Evolutionary conservation across 2,888 invertebrate species (phyloP), one percentile per base, ranked within the genome.

Genomic region (Ellobium chinense): DNA sequence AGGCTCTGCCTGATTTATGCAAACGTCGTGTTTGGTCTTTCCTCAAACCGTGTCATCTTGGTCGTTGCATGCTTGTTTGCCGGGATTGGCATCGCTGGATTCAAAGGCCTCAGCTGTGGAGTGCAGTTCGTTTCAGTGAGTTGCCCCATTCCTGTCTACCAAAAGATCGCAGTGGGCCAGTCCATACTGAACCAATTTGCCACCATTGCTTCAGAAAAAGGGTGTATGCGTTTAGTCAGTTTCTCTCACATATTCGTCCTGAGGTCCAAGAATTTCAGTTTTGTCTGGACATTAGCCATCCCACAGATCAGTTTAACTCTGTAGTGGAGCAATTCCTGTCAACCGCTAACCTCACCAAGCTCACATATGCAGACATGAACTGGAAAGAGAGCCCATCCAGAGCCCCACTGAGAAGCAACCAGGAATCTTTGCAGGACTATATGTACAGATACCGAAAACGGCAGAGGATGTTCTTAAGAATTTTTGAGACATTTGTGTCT

Each of bases 271-370:
- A 88, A 70, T 80, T 90, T 14, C 91, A 91, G 73, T 92, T 92
- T 83, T 91, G 92, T 31, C 91, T 92, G 80, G 92, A 93, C 83
- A 91, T 93, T 36, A 90, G 87, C 4, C 90, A 92, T 78, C 77
- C 85, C 21, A 85, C 87, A 36, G 91, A 91, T 78, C 87, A 89
- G 2, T 92, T 90, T 88, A 79, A 91, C 31, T 84, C 86, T 18
- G 86, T 88, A 36, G 77, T 92, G 1, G 87, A 91, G 81, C 84
- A 82, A 27, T 78, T 80, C 60, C 31, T 80, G 72, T 31, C 72
- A 91, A 31, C 84, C 91, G 54, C 80, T 82, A 31, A 82, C 84
- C 7, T 81, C 88, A 14, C 86, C 86, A 24, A 87, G 86, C 14
- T 84, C 82, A n/a, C 90, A 90, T 34, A 83, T 92, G 60, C 89